phyloP scores from a whole-genome alignment of 2,888 invertebrate species.

The Brachylomia viminalis region DNA sequence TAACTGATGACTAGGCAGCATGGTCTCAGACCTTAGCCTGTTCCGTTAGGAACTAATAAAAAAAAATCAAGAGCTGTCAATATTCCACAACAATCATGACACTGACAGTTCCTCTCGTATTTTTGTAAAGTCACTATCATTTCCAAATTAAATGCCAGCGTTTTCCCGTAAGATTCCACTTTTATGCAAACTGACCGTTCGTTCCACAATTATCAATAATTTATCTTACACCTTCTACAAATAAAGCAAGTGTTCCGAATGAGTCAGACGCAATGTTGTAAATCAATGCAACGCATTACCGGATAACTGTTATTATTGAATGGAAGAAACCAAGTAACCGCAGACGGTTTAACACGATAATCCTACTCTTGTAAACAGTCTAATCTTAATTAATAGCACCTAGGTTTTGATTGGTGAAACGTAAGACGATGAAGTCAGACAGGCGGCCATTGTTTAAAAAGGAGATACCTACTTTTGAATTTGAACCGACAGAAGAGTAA shows the following conservation, averaged over 20 bases:
- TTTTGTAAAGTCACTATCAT: not conserved
- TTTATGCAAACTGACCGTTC: conserved; percentile 6
- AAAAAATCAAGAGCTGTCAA: no score
- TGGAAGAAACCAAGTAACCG: conserved; percentile 71
- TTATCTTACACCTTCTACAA: conserved; percentile 51
- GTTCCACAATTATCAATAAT: conserved; percentile 36
- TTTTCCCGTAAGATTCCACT: not conserved
- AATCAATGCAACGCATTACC: conserved; percentile 45
- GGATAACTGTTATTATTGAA: conserved; percentile 61
- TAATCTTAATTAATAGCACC: conserved; percentile 34
- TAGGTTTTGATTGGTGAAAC: conserved; percentile 16
- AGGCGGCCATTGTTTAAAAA: conserved; percentile 18
- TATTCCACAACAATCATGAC: not conserved
- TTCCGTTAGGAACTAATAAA: no score
- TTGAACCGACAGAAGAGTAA: not conserved
- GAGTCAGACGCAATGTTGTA: conserved; percentile 51
- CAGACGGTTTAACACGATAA: conserved; percentile 44
- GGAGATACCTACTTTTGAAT: conserved; percentile 40
- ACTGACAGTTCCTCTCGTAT: not conserved
- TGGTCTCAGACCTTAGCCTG: no score
- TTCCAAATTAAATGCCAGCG: not conserved
- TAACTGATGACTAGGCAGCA: no score
- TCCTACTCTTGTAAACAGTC: conserved; percentile 33
- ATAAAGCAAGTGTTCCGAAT: conserved; percentile 32
- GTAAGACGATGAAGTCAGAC: not conserved